Conservation (phyloP, 2,797 vertebrate genomes). For the Acanthurus lineatus region DNA sequence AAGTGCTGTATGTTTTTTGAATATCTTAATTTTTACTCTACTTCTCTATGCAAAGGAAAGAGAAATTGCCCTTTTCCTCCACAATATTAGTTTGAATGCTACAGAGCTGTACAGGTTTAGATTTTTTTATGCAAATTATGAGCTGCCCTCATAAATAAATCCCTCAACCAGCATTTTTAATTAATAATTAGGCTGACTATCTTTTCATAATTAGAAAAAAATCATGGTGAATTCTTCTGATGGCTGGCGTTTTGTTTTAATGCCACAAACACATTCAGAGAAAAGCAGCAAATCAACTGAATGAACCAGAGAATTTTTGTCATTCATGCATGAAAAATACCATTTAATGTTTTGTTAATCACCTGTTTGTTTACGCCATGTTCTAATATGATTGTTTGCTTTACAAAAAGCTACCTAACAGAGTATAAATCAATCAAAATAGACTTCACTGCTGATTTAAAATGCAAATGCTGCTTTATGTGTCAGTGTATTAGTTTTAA, state of each 20-base stretch:
- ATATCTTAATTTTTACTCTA: background rate
- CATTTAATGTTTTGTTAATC: too few relatives aligned
- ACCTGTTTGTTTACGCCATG: too few relatives aligned
- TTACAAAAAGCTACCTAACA: background rate
- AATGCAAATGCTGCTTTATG: background rate
- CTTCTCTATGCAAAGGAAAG: too few relatives aligned
- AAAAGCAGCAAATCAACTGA: too few relatives aligned
- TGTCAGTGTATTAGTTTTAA: background rate
- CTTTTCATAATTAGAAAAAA: too few relatives aligned
- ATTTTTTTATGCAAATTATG: background rate
- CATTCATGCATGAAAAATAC: background rate
- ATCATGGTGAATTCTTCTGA: too few relatives aligned
- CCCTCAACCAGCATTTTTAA: background rate
- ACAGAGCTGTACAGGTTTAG: background rate
- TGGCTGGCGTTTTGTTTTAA: too few relatives aligned
- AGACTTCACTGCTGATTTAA: background rate
- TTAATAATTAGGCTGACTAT: background rate
- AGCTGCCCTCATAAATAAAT: background rate
- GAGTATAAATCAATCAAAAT: background rate
- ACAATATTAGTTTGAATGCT: background rate
- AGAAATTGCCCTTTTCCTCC: background rate
- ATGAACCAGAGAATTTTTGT: too few relatives aligned
- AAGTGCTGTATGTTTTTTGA: background rate
- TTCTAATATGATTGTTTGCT: too few relatives aligned
- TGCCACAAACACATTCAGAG: too few relatives aligned